Evolutionary conservation across 2,113 vertebrate genomes (phyloP), one percentile per base, ranked within the genome.

Genomic region (Macrotus californicus): DNA sequence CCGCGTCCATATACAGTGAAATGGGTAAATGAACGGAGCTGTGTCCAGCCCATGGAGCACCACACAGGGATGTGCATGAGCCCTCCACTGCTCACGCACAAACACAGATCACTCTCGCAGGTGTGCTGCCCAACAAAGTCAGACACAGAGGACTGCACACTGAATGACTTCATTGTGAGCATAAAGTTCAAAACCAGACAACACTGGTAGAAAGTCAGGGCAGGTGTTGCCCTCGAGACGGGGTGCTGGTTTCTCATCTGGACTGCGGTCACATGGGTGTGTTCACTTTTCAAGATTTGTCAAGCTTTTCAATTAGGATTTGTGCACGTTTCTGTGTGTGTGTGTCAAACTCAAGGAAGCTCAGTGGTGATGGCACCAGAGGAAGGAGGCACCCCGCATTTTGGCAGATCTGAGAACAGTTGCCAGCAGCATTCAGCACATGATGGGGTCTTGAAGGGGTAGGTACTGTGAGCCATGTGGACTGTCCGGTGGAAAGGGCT

Each of bases 31-130:
- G 34, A 36, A 18, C 21, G 9, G 7, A 26, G n/a, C 7, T 10
- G n/a, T 26, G n/a, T 22, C 16, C 16, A 14, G 1, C 2, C 0
- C 0, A 4, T 4, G 16, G 56, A 22, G 10, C 2, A 12, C n/a
- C 46, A 7, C 1, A 5, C 39, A 29, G 26, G 12, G 0, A 50
- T 0, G 12, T 4, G 29, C 7, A 26, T 5, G n/a, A 21, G 9
- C 15, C 29, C 6, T 11, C 22, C 10, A 1, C 56, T 12, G n/a
- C 41, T 54, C 77, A 1, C 54, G 36, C 13, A 26, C 21, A 29
- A 16, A 10, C 43, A 50, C 64, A 36, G 11, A 48, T 24, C 22
- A 5, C 15, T 12, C 21, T 22, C 26, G 24, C 29, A 18, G 46
- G 29, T 34, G 12, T 22, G 6, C 7, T 19, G 64, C 39, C 18